A percentile compares a stretch with the other conserved stretches of the same genome.
phyloP scores from a whole-genome alignment of 2,888 invertebrate species.

The Malthinus flaveolus region DNA sequence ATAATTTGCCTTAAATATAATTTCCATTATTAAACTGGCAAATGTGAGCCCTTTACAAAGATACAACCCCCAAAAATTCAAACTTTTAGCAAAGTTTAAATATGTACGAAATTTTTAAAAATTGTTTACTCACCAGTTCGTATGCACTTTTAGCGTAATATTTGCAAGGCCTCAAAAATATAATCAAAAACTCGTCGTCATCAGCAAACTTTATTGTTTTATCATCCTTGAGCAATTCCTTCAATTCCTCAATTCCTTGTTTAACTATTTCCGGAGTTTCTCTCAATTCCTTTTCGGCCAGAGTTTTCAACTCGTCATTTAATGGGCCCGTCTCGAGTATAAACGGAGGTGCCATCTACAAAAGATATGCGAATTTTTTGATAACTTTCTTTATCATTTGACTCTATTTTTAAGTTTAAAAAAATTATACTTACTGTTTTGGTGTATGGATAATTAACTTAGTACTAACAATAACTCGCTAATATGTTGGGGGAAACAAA shows the following conservation, averaged over 20 bases:
- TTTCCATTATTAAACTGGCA: too few relatives aligned
- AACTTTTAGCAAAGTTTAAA: too few relatives aligned
- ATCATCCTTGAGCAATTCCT: slow-evolving; percentile 66
- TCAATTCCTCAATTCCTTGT: slow-evolving; percentile 63
- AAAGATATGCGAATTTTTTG: background rate
- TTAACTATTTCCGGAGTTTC: slow-evolving; percentile 72
- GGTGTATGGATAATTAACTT: background rate
- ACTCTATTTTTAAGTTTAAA: background rate
- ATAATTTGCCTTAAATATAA: too few relatives aligned
- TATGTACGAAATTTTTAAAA: too few relatives aligned
- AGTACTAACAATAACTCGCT: background rate
- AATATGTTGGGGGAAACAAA: background rate
- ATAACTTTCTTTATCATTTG: background rate
- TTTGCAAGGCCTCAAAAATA: slow-evolving; percentile 80
- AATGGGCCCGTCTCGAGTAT: slow-evolving; percentile 63
- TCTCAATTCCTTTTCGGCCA: slow-evolving; percentile 67
- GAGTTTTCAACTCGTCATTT: slow-evolving; percentile 59
- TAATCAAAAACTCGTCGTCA: slow-evolving; percentile 76
- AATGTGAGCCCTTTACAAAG: too few relatives aligned
- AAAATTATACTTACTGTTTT: background rate
- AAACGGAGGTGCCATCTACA: slow-evolving; percentile 56
- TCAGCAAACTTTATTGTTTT: slow-evolving; percentile 69
- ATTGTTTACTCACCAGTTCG: slow-evolving; percentile 73
- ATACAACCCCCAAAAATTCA: too few relatives aligned
- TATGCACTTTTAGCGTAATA: slow-evolving; percentile 82